Percentiles rank a stretch among this genome's conserved stretches.
Conservation (phyloP, 2,113 vertebrate species). For the Lampris megalopsis region DNA sequence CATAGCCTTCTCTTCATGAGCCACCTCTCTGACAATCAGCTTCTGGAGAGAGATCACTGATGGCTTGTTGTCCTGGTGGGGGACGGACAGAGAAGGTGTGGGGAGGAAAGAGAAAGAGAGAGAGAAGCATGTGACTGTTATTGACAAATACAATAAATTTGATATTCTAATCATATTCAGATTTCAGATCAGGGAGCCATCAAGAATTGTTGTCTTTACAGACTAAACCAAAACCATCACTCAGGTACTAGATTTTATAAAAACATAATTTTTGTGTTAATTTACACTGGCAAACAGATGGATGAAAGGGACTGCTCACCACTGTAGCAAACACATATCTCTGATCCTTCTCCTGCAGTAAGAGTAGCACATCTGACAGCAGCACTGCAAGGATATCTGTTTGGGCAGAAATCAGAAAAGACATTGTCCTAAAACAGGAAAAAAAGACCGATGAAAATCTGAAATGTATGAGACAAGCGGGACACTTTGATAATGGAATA, state of each 20-base stretch:
- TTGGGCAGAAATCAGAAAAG: background rate
- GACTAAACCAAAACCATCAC: background rate
- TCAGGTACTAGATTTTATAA: background rate
- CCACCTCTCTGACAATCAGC: constrained; percentile 95
- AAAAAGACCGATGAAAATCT: background rate
- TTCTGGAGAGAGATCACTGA: constrained; percentile 95
- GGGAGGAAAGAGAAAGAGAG: background rate
- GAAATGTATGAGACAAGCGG: too few relatives aligned
- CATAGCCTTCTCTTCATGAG: constrained; percentile 96
- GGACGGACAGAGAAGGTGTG: constrained; percentile 13
- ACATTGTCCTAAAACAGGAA: background rate
- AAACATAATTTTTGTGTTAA: background rate
- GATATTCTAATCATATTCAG: background rate
- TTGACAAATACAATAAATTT: background rate
- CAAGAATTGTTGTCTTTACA: background rate
- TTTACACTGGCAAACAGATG: background rate
- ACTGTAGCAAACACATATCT: constrained; percentile 91
- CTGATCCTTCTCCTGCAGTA: constrained; percentile 98
- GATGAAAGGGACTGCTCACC: constrained; percentile 79
- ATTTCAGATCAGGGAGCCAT: background rate
- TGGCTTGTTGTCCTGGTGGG: constrained; percentile 90
- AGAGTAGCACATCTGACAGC: constrained; percentile 89
- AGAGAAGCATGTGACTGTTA: background rate
- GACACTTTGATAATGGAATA: too few relatives aligned
- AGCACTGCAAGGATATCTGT: constrained; percentile 93